These are phyloP conservation scores for Menura novaehollandiae DNA, from an alignment of 2,113 vertebrate genomes.

Conservation along the genomic window DNA sequence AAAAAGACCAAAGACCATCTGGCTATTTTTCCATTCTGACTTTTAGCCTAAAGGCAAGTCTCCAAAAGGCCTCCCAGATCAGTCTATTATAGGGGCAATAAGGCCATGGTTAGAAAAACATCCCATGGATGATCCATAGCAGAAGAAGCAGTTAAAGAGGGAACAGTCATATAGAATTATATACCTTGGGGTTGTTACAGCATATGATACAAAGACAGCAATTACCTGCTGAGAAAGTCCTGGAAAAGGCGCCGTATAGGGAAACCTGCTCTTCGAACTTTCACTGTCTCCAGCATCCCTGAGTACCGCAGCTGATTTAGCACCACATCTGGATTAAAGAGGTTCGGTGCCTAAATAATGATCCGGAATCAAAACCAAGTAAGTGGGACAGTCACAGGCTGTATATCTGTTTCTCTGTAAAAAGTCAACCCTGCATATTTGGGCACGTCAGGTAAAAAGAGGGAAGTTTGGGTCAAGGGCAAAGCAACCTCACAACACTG, in stretches of 20 bases:
- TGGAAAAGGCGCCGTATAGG: conserved; percentile 84
- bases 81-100: not conserved
- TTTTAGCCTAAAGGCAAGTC: not conserved
- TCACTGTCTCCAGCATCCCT: conserved; percentile 92
- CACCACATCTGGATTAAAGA: conserved; percentile 83
- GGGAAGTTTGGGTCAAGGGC: not conserved
- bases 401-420: not conserved
- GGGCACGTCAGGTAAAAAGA: not conserved
- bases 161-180: not conserved
- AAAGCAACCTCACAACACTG: not conserved
- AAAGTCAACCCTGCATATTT: not conserved
- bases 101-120: not conserved
- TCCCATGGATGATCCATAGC: not conserved
- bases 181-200: not conserved
- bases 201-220: not conserved
- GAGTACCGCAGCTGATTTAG: conserved; percentile 89
- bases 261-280: conserved; percentile 88
- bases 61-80: not conserved
- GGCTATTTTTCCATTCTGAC: not conserved
- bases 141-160: not conserved
- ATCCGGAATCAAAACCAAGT: not conserved
- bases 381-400: not conserved
- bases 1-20: not conserved
- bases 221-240: conserved; percentile 84
- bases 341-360: conserved; percentile 73